Evolutionary conservation across 2,888 invertebrate genomes (phyloP).

Genomic region (Scaptomyza cyrtandrae): DNA sequence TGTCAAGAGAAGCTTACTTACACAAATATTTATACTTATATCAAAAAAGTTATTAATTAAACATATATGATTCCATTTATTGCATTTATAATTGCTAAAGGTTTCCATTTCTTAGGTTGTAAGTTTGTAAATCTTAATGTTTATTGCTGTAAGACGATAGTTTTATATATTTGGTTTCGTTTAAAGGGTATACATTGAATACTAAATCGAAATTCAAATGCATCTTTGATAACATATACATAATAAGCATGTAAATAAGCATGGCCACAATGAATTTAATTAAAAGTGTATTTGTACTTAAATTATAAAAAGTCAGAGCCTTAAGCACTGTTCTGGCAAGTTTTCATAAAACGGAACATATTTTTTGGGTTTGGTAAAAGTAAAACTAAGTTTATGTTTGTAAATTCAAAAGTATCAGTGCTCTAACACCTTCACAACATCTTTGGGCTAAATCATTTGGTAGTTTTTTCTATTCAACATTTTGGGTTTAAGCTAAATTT

Average conservation of each 20-base stretch:
- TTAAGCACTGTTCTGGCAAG: conserved; percentile 65
- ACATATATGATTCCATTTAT: conserved; percentile 26
- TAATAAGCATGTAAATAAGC: conserved; percentile 28
- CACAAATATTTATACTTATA: neutral
- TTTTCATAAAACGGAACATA: conserved; percentile 33
- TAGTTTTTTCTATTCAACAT: conserved; percentile 47
- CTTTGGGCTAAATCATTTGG: conserved; percentile 72
- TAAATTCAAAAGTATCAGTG: conserved; percentile 44
- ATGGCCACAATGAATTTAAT: conserved; percentile 64
- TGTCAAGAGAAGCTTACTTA: neutral
- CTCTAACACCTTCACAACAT: conserved; percentile 52
- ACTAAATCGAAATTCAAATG: conserved; percentile 52
- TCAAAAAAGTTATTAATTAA: neutral
- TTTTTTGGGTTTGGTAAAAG: conserved; percentile 38
- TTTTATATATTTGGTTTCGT: conserved; percentile 37
- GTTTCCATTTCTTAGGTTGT: conserved; percentile 14
- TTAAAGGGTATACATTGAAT: conserved; percentile 10
- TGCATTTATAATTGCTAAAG: conserved; percentile 11
- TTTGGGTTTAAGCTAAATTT: conserved; percentile 43
- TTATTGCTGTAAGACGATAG: conserved; percentile 12
- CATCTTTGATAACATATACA: conserved; percentile 15
- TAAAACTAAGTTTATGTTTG: conserved; percentile 29
- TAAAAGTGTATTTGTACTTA: conserved; percentile 26
- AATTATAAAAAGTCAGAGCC: conserved; percentile 12
- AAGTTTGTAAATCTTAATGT: conserved; percentile 7